These are phyloP conservation scores for Copidosoma aretas DNA, from an alignment of 2,888 invertebrate species.

Conservation along the genomic window DNA sequence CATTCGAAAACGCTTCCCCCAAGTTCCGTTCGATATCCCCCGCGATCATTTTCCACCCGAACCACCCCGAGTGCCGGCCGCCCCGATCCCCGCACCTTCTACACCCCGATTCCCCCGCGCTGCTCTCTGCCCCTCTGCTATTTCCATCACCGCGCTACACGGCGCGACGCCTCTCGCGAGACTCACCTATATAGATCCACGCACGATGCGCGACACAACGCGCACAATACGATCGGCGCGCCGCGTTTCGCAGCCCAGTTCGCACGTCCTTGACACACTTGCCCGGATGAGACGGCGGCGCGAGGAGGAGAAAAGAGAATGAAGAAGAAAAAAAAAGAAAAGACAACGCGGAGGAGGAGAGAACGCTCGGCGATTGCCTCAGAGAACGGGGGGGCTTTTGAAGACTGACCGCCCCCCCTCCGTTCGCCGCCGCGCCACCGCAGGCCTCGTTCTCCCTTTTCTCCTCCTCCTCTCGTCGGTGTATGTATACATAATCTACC, in stretches of 20 bases:
- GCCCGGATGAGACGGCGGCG: conserved; percentile 58
- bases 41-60: not conserved
- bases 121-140: conserved; percentile 19
- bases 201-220: conserved; percentile 44
- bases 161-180: conserved; percentile 46
- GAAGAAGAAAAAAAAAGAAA: conserved; percentile 35
- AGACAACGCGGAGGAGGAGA: not conserved
- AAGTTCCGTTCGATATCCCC: no score
- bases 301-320: conserved; percentile 15
- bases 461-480: no score
- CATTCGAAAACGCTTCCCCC: no score
- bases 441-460: not conserved
- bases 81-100: no score
- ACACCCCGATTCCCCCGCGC: conserved; percentile 17
- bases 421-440: conserved; percentile 12
- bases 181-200: no score
- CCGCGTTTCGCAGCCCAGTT: conserved; percentile 60
- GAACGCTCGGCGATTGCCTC: conserved; percentile 10
- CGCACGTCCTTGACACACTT: conserved; percentile 64
- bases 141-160: conserved; percentile 15
- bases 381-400: conserved; percentile 12
- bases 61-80: not conserved
- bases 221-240: conserved; percentile 39
- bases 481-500: no score
- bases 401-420: conserved; percentile 6